Evolutionary conservation across 2,888 invertebrate species (phyloP), one percentile per base, ranked within the genome.

Genomic region (Teleiodes luculella): DNA sequence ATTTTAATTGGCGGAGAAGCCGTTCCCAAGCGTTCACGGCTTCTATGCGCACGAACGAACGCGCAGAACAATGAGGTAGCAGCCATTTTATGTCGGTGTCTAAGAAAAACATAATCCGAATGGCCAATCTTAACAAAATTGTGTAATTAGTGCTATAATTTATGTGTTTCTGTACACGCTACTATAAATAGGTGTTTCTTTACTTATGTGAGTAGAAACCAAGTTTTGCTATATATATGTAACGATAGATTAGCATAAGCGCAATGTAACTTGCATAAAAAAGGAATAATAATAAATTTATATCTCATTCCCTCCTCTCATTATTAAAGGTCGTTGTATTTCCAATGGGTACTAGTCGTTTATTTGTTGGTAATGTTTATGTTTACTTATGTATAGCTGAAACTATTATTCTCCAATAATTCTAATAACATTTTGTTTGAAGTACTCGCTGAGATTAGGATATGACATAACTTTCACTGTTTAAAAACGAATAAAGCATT

Each of bases 21-120:
- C 86, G 86, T 88, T 85, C 89, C 90, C 90, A 89, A 90, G 90
- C 90, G 88, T 86, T 89, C 86, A 82, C 85, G 89, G 90, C 90
- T 90, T 90, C 86, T 89, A 86, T 90, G 90, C 90, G 90, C 89
- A 90, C 88, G 88, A 88, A 86, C 89, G 86, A 89, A 81, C 89
- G 90, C 90, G 90, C 90, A 90, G 88, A 88, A 89, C 90, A 89
- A 89, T 89, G 89, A 89, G 89, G 87, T 88, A 90, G 88, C 90
- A 87, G 90, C 90, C 90, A 90, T 90, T 89, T 90, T 90, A 90
- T 89, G 83, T 89, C 87, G 87, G 88, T 89, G 89, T 83, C 84
- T 84, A 88, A 88, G 87, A 88, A 89, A 89, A 89, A 90, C 88
- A 88, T 89, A 86, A 88, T 89, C 86, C 89, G 88, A 90, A 90